Evolutionary conservation across 2,797 vertebrate genomes (phyloP).

Genomic region (Acipenser ruthenus): DNA sequence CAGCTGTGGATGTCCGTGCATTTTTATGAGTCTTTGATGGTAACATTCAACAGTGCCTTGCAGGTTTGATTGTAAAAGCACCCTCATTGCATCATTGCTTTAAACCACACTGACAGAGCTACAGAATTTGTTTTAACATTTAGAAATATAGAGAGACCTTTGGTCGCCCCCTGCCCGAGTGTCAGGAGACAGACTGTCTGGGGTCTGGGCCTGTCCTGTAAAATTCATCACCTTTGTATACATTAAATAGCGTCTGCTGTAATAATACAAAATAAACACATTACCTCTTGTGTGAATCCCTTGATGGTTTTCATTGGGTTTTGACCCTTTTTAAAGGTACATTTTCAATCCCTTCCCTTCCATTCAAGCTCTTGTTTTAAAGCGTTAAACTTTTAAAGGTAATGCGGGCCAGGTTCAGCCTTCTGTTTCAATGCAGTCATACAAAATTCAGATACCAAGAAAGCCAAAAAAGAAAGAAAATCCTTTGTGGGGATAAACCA

Average conservation of each 20-base stretch:
- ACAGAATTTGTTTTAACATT: too few relatives aligned
- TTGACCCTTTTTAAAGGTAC: conserved; percentile 14
- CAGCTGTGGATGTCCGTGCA: neutral
- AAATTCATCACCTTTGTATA: too few relatives aligned
- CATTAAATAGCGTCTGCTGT: too few relatives aligned
- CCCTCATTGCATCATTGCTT: neutral
- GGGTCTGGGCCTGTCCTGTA: too few relatives aligned
- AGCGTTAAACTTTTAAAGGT: neutral
- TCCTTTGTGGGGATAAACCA: neutral
- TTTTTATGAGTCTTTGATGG: neutral
- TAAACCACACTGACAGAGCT: neutral
- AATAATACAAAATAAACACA: too few relatives aligned
- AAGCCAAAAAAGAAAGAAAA: conserved; percentile 27
- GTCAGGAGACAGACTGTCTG: too few relatives aligned
- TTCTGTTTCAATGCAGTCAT: conserved; percentile 36
- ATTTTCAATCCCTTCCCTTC: conserved; percentile 12
- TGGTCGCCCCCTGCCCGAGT: too few relatives aligned
- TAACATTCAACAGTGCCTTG: neutral
- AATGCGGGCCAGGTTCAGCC: neutral
- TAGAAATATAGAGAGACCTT: too few relatives aligned
- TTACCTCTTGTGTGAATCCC: too few relatives aligned
- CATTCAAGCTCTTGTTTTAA: too few relatives aligned
- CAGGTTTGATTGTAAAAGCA: neutral
- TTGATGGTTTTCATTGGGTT: too few relatives aligned
- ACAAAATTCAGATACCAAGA: conserved; percentile 55